Percentiles rank a stretch among this genome's conserved stretches.
Evolutionary conservation across 2,888 invertebrate genomes (phyloP).

Genomic region (Tyria jacobaeae): DNA sequence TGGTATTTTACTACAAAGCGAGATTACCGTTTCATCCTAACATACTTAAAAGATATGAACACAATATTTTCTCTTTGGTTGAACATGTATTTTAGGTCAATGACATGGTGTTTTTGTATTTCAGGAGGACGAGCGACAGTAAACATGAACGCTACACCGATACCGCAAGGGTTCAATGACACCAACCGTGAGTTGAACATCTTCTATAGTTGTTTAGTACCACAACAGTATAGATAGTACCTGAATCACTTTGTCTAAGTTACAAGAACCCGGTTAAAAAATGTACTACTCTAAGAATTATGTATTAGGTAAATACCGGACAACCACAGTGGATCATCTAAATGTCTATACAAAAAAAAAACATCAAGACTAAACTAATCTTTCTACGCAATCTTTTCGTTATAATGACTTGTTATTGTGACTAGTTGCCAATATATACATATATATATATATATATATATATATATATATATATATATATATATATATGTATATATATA

Average conservation of each 20-base stretch:
- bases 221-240: not conserved
- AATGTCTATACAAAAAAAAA: too few relatives aligned
- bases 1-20: not conserved
- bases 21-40: not conserved
- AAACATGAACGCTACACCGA: constrained; percentile 75
- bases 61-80: constrained; percentile 2
- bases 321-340: too few relatives aligned
- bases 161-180: constrained; percentile 66
- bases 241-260: too few relatives aligned
- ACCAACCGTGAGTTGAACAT: constrained; percentile 67
- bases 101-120: constrained; percentile 49
- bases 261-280: not conserved
- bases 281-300: too few relatives aligned
- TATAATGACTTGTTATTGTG: too few relatives aligned
- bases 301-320: too few relatives aligned
- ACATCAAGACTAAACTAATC: too few relatives aligned
- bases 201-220: not conserved
- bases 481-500: too few relatives aligned
- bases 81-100: constrained; percentile 4
- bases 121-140: constrained; percentile 81
- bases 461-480: too few relatives aligned
- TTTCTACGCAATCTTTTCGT: too few relatives aligned
- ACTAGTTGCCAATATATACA: too few relatives aligned
- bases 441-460: too few relatives aligned
- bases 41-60: constrained; percentile 1